Conservation (phyloP, 2,888 invertebrate genomes). For the Plagiodera versicolora region DNA sequence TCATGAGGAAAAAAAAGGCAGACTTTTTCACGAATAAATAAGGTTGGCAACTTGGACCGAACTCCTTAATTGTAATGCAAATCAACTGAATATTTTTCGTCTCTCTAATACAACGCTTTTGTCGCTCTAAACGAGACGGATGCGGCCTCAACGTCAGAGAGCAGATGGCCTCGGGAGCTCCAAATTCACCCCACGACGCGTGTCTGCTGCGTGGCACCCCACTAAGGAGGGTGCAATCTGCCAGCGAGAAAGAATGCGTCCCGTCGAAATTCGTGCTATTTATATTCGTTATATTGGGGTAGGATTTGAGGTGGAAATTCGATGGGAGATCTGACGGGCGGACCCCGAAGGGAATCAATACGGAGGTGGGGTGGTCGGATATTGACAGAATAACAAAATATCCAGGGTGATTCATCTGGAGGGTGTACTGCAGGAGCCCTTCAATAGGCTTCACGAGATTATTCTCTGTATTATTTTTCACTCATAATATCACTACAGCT, state of each 20-base stretch:
- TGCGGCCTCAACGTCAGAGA: not conserved
- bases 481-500: too few relatives aligned
- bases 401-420: not conserved
- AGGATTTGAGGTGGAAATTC: not conserved
- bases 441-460: too few relatives aligned
- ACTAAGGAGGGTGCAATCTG: not conserved
- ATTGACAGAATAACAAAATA: not conserved
- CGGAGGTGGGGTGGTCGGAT: not conserved
- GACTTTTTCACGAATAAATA: too few relatives aligned
- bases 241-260: not conserved
- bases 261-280: not conserved
- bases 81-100: too few relatives aligned
- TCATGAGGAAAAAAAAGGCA: too few relatives aligned
- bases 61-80: too few relatives aligned
- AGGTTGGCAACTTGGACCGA: too few relatives aligned
- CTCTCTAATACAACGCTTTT: not conserved
- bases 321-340: not conserved
- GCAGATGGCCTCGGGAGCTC: constrained; percentile 15
- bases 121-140: not conserved
- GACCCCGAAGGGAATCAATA: not conserved
- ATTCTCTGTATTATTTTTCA: too few relatives aligned
- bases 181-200: constrained; percentile 32
- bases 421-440: too few relatives aligned
- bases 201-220: constrained; percentile 16
- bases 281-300: constrained; percentile 6